phyloP scores from a whole-genome alignment of 2,113 vertebrate genomes.

The Ciconia maguari region DNA sequence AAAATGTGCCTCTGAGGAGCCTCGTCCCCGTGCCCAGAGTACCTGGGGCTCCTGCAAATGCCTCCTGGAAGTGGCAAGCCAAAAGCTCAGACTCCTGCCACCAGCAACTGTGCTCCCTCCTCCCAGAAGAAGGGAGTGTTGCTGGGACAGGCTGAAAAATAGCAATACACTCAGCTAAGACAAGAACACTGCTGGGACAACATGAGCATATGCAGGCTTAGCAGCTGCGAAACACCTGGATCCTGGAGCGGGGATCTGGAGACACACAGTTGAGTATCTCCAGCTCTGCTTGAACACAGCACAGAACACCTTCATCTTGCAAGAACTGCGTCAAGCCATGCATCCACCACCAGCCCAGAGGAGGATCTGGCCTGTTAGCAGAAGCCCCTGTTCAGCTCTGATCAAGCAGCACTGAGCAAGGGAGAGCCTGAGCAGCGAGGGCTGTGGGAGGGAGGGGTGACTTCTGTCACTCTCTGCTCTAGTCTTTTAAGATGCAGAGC shows the following conservation, averaged over 20 bases:
- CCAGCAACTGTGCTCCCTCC: not conserved
- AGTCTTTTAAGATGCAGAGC: not conserved
- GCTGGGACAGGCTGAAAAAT: not conserved
- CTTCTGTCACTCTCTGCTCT: not conserved
- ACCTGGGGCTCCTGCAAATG: not conserved
- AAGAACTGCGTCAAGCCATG: not conserved
- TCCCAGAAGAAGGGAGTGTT: not conserved
- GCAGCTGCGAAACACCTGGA: not conserved
- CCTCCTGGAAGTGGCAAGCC: not conserved
- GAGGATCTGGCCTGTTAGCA: not conserved
- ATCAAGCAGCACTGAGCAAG: not conserved
- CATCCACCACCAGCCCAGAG: too few species aligned
- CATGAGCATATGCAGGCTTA: not conserved
- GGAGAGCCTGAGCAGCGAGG: not conserved
- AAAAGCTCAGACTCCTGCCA: not conserved
- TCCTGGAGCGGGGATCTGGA: not conserved
- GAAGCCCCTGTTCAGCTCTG: not conserved
- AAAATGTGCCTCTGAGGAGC: not conserved
- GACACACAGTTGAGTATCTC: not conserved
- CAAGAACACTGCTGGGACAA: not conserved
- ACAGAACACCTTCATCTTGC: not conserved
- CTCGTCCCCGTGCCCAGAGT: not conserved
- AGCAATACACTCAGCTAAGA: too few species aligned
- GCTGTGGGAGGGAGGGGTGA: not conserved
- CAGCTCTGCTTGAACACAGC: not conserved